phyloP scores from a whole-genome alignment of 2,113 vertebrate genomes.

The Alaudala cheleensis region DNA sequence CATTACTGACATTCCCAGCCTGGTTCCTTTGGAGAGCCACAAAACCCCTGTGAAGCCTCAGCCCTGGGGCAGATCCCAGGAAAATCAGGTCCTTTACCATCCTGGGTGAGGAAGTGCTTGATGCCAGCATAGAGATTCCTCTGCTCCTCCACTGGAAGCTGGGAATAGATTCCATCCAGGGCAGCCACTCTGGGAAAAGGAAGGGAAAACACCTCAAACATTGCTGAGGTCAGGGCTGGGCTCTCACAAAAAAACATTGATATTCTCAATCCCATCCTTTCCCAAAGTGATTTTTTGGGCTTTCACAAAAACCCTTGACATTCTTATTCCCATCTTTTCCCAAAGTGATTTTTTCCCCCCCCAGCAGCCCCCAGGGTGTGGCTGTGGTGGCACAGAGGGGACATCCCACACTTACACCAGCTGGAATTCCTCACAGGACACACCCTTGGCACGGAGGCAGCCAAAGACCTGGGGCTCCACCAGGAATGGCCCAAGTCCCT shows the following conservation, averaged over 20 bases:
- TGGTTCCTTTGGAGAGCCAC: not conserved
- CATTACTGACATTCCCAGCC: not conserved
- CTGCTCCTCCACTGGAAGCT: not conserved
- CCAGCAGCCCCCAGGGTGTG: not conserved
- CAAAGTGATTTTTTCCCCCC: not conserved
- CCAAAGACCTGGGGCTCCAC: not conserved
- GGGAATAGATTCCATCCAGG: constrained; percentile 39
- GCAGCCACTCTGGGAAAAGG: not conserved
- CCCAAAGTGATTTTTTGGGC: not conserved
- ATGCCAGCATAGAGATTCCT: constrained; percentile 17
- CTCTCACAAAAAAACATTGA: not conserved
- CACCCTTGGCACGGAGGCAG: constrained; percentile 9
- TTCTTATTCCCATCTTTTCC: not conserved
- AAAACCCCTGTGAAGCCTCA: not conserved
- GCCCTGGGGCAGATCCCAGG: not conserved
- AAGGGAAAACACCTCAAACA: not conserved
- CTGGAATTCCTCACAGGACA: not conserved
- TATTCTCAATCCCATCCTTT: not conserved
- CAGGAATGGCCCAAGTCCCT: not conserved
- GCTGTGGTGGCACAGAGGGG: not conserved
- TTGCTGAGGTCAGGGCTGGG: not conserved
- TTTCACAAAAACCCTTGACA: not conserved
- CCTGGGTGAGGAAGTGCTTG: constrained; percentile 29
- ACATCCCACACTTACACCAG: not conserved
- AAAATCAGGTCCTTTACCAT: not conserved